Evolutionary conservation across 2,797 vertebrate species (phyloP).

Genomic region (Hozukius guyotensis): DNA sequence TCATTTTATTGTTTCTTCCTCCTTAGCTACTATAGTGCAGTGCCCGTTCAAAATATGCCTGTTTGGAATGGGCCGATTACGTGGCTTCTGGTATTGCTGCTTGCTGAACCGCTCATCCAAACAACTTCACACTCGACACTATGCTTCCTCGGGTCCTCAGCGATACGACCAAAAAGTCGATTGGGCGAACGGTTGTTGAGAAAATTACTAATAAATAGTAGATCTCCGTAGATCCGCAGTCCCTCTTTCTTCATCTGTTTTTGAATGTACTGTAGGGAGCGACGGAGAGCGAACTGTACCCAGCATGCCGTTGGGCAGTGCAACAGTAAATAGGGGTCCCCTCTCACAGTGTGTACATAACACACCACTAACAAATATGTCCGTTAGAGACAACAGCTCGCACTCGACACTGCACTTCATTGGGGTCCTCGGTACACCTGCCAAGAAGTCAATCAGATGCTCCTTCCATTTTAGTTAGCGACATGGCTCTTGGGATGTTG

Average conservation of each 20-base stretch:
- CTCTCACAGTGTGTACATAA: too few species aligned
- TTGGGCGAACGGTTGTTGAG: neutral
- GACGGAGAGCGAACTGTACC: too few species aligned
- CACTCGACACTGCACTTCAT: too few species aligned
- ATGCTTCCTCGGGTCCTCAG: neutral
- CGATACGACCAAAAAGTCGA: neutral
- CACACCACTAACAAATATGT: too few species aligned
- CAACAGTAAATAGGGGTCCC: too few species aligned
- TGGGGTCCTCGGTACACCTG: neutral
- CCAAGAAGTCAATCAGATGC: neutral
- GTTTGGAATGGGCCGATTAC: neutral
- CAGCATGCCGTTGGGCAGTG: too few species aligned
- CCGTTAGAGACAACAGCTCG: too few species aligned
- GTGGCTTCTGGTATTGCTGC: neutral
- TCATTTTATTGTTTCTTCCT: neutral
- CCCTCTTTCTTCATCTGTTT: too few species aligned
- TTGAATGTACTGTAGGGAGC: too few species aligned
- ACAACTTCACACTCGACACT: neutral
- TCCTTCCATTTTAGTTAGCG: neutral
- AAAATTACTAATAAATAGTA: neutral
- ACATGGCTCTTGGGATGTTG: neutral
- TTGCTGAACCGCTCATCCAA: neutral
- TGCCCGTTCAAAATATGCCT: neutral
- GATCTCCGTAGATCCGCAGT: neutral
- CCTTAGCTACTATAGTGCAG: neutral